Conservation (phyloP, 2,888 invertebrate species). For the Dascillus cervinus region DNA sequence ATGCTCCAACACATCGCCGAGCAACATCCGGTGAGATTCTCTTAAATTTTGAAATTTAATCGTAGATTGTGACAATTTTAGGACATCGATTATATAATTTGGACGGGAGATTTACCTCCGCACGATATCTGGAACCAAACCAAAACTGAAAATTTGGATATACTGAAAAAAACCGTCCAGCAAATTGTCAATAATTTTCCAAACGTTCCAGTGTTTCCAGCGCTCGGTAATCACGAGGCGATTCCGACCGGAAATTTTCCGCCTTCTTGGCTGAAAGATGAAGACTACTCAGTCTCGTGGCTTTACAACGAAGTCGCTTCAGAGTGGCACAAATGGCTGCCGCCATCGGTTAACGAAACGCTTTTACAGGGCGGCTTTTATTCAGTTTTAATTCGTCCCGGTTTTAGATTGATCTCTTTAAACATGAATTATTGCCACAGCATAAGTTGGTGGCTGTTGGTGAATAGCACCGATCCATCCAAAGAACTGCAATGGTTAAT, state of each 20-base stretch:
- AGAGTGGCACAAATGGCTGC: constrained; percentile 88
- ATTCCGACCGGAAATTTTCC: constrained; percentile 93
- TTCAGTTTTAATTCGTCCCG: constrained; percentile 79
- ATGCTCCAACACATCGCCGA: constrained; percentile 81
- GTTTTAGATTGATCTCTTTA: constrained; percentile 82
- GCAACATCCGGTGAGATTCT: constrained; percentile 62
- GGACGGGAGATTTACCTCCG: constrained; percentile 94
- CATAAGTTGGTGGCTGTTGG: constrained; percentile 90
- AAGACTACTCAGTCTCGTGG: constrained; percentile 80
- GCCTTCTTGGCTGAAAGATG: constrained; percentile 74
- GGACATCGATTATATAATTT: constrained; percentile 89
- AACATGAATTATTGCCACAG: constrained; percentile 95
- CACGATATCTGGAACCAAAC: constrained; percentile 95
- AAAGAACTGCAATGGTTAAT: constrained; percentile 92
- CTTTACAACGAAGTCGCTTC: constrained; percentile 79
- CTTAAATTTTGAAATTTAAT: constrained; percentile 5
- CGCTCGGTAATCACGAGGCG: constrained; percentile 93
- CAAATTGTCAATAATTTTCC: constrained; percentile 82
- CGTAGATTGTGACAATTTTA: constrained; percentile 32
- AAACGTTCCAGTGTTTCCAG: constrained; percentile 85
- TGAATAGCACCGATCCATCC: constrained; percentile 94
- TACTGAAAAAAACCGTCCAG: constrained; percentile 71
- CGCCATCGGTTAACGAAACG: constrained; percentile 73
- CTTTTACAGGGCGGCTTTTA: constrained; percentile 84
- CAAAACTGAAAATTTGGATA: constrained; percentile 72